These are phyloP conservation scores for Pseudolaguvia tuberculata DNA, from an alignment of 2,113 vertebrate species.

Conservation along the genomic window DNA sequence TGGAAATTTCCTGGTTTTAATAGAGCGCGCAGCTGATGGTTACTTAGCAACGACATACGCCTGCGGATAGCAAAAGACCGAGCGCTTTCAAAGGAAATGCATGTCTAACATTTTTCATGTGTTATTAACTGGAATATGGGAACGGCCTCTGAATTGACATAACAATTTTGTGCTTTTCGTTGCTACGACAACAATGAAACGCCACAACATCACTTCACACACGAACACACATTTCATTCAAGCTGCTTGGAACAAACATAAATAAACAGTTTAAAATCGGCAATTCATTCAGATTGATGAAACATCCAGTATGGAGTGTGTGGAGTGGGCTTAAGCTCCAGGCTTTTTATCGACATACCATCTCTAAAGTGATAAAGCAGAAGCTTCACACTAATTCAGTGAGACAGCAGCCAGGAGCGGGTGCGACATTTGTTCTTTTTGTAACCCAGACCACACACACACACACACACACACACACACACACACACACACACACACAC, in stretches of 20 bases:
- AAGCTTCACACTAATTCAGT: slow-evolving; percentile 28
- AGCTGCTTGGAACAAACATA: no score
- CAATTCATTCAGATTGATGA: slow-evolving; percentile 3
- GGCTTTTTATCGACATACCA: slow-evolving; percentile 26
- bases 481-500: slow-evolving; percentile 1
- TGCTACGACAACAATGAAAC: not conserved
- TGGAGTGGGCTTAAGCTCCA: slow-evolving; percentile 15
- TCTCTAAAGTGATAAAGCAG: slow-evolving; percentile 15
- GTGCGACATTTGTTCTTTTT: slow-evolving; percentile 27
- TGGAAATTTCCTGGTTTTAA: no score
- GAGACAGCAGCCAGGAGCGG: slow-evolving; percentile 17
- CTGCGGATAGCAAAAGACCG: no score
- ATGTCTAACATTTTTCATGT: no score
- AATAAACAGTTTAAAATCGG: not conserved
- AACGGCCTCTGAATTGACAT: not conserved
- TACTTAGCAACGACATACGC: no score
- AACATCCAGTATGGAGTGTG: slow-evolving; percentile 15
- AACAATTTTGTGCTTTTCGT: not conserved
- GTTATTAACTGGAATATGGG: no score
- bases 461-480: slow-evolving; percentile 20
- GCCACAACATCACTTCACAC: not conserved
- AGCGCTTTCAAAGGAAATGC: no score
- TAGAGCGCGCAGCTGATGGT: no score
- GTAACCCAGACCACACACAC: slow-evolving; percentile 11
- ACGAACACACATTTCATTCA: not conserved